A percentile compares a stretch with the other conserved stretches of the same genome.
phyloP scores from a whole-genome alignment of 1,140 invertebrate species.

The Helicoverpa zea region DNA sequence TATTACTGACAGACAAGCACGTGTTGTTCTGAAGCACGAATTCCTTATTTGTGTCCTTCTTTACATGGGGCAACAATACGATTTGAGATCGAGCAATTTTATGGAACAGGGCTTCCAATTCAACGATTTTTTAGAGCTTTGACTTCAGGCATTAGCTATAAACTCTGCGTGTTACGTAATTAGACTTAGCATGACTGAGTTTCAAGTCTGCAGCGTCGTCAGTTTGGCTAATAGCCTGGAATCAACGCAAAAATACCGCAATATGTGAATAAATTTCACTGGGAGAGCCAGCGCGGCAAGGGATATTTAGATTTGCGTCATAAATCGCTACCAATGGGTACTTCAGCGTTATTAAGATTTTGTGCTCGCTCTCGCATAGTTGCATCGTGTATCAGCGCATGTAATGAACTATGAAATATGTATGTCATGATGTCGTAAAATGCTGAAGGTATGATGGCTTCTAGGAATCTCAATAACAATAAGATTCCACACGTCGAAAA shows the following conservation, averaged over 20 bases:
- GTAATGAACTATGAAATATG: conserved; percentile 62
- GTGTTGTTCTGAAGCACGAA: neutral
- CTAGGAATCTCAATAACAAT: conserved; percentile 29
- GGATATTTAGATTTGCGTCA: conserved; percentile 42
- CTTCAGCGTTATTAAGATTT: conserved; percentile 47
- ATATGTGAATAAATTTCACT: conserved; percentile 41
- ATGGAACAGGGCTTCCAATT: neutral
- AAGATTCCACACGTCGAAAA: conserved; percentile 12
- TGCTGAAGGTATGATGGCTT: conserved; percentile 12
- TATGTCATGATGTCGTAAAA: conserved; percentile 47
- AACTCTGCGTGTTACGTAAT: conserved; percentile 14
- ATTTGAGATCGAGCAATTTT: neutral
- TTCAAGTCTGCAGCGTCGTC: neutral
- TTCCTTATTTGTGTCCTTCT: neutral
- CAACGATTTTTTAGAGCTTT: too few relatives aligned
- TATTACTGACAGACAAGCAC: conserved; percentile 9
- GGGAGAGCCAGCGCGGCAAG: conserved; percentile 6
- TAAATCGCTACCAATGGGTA: conserved; percentile 40
- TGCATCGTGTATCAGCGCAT: conserved; percentile 44
- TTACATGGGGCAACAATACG: neutral
- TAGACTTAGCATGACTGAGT: neutral
- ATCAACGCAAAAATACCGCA: conserved; percentile 40
- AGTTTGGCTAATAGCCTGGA: conserved; percentile 27
- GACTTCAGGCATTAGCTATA: neutral
- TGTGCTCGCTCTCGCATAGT: conserved; percentile 47